Conservation (phyloP, 2,888 invertebrate genomes). For the Acrobasis repandana region DNA sequence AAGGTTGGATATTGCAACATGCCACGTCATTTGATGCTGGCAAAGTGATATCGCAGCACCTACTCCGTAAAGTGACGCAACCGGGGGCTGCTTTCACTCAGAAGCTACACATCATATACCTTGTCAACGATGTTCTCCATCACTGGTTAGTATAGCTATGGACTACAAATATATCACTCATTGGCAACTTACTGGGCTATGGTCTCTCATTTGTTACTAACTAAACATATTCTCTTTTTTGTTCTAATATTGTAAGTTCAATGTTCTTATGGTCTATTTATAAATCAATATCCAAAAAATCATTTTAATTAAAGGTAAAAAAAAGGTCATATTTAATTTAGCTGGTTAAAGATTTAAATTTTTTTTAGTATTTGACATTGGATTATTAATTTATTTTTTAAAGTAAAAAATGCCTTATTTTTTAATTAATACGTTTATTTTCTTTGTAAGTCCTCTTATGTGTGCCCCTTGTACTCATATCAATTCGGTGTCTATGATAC, state of each 20-base stretch:
- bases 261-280: background rate
- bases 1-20: conserved; percentile 98
- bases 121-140: conserved; percentile 99
- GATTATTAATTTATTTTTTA: background rate
- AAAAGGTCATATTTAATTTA: too few relatives aligned
- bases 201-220: conserved; percentile 27
- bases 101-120: conserved; percentile 98
- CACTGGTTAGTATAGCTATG: conserved; percentile 90
- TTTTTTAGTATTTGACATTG: background rate
- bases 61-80: conserved; percentile 91
- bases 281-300: background rate
- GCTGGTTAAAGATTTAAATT: too few relatives aligned
- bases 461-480: conserved; percentile 52
- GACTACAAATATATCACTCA: conserved; percentile 13
- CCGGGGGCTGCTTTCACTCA: conserved; percentile 91
- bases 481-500: conserved; percentile 78
- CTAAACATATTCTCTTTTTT: background rate
- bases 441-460: conserved; percentile 25
- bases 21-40: conserved; percentile 91
- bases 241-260: conserved; percentile 14
- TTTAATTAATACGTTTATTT: background rate
- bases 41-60: conserved; percentile 94
- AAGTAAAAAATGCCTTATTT: background rate
- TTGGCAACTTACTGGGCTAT: conserved; percentile 5
- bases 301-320: too few relatives aligned